phyloP scores from a whole-genome alignment of 2,797 vertebrate genomes.

The Pelodytes ibericus region DNA sequence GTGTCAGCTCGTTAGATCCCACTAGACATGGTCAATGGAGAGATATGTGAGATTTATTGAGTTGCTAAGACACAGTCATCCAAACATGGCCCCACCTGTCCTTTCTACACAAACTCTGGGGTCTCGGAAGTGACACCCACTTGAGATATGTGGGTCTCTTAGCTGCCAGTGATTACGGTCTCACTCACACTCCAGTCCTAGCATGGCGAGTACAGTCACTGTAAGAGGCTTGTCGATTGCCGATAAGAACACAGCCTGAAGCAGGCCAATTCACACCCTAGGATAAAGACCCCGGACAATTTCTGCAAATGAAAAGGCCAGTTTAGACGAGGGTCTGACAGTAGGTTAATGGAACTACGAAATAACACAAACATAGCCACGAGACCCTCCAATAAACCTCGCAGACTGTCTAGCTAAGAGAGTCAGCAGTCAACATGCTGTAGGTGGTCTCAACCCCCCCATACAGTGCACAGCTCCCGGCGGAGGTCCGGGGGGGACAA shows the following conservation, averaged over 20 bases:
- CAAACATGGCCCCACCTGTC: constrained; percentile 26
- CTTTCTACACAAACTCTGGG: constrained; percentile 15
- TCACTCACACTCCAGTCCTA: constrained; percentile 14
- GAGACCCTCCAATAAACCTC: constrained; percentile 16
- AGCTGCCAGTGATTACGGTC: constrained; percentile 34
- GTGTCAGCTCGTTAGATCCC: too few relatives aligned
- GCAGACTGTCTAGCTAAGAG: not conserved
- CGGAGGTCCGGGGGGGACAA: not conserved
- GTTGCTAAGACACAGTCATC: constrained; percentile 32
- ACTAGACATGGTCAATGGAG: not conserved
- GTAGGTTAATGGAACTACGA: constrained; percentile 12
- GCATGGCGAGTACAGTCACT: too few relatives aligned
- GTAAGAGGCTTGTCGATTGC: too few relatives aligned
- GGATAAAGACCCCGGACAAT: constrained; percentile 24
- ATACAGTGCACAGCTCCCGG: not conserved
- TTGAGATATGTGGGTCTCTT: constrained; percentile 32
- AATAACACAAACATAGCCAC: constrained; percentile 17
- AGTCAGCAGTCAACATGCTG: not conserved
- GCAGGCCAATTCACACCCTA: too few relatives aligned
- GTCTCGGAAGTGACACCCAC: constrained; percentile 32
- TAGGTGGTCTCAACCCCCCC: constrained; percentile 12
- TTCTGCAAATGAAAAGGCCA: constrained; percentile 17
- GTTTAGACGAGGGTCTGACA: constrained; percentile 29
- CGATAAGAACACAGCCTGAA: too few relatives aligned
- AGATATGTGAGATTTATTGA: constrained; percentile 7